Base-by-base conservation (phyloP, 2,113 vertebrate genomes). In the Grallaria varia region DNA sequence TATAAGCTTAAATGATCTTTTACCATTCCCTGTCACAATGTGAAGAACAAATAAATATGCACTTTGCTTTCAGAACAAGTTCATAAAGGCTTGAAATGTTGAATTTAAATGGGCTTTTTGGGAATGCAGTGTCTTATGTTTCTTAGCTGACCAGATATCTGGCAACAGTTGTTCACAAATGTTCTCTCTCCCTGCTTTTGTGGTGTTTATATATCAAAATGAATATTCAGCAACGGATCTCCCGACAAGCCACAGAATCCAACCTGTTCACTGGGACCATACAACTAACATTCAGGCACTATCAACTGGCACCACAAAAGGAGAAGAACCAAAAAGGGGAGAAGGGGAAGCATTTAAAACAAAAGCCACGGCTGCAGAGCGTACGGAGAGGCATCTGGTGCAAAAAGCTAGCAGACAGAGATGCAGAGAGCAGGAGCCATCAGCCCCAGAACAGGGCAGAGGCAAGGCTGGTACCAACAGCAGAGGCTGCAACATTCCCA, bases 101-200 rank as follows among this genome's bases (percentile, higher is more conserved):
- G 78, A 86, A 94, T 89, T 91, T 80, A 85, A 80, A 74, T 24
- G 50, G 84, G 69, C 56, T 69, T 58, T 82, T 87, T 77, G 82
- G 87, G 84, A 93, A 89, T 56, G 69, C 20, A 74, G 39, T 5
- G 9, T 91, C 77, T 94, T 63, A 80, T 79, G 63, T 87, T 95
- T 71, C 77, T 68, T 76, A 95, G 86, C 82, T 96, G 96, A 96
- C 96, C 93, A 95, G 69, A 37, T 95, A 89, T 62, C 56, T 95
- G 86, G 86, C 60, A 95, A 88, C 82, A 95, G 89, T 91, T 87
- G 77, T 59, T 93, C 84, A 81, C 89, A 87, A 95, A 69, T 22
- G 22, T 67, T 71, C 85, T 39, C 64, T 30, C 66, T 76, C 81
- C 84, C 86, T 40, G 66, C 60, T 94, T 82, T 87, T 89, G 72